Evolutionary conservation across 2,113 vertebrate genomes (phyloP).

Genomic region (Phoxinus phoxinus): DNA sequence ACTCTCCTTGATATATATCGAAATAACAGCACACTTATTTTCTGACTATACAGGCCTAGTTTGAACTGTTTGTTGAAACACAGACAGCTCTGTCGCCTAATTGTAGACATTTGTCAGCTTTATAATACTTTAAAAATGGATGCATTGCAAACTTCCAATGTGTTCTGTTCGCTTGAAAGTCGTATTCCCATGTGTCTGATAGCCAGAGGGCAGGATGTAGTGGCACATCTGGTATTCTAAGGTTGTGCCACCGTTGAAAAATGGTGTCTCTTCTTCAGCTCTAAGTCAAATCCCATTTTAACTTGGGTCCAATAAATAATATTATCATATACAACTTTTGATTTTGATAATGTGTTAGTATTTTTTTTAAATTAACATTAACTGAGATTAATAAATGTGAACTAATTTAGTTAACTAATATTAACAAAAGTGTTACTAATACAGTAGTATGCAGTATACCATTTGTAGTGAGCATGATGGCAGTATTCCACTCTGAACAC

Average conservation of each 20-base stretch:
- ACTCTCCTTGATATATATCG: background rate
- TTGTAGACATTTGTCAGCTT: background rate
- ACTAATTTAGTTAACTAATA: too few relatives aligned
- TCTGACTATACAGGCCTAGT: background rate
- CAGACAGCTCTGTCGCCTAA: background rate
- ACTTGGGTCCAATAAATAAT: too few relatives aligned
- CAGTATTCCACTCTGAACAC: background rate
- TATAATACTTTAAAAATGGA: background rate
- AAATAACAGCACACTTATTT: background rate
- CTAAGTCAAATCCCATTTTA: background rate
- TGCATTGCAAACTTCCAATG: background rate
- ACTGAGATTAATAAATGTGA: too few relatives aligned
- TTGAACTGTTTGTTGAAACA: background rate
- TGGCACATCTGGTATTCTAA: background rate
- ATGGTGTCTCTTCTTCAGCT: conserved; percentile 2
- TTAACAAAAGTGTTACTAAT: too few relatives aligned
- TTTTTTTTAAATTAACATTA: too few relatives aligned
- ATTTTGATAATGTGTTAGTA: too few relatives aligned
- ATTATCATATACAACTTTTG: too few relatives aligned
- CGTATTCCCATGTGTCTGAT: conserved; percentile 30
- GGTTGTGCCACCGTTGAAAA: too few relatives aligned
- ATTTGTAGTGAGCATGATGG: too few relatives aligned
- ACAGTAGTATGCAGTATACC: too few relatives aligned
- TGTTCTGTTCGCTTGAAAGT: background rate
- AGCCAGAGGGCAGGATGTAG: conserved; percentile 32